Evolutionary conservation across 2,797 vertebrate species (phyloP).

Genomic region (Avahi laniger): DNA sequence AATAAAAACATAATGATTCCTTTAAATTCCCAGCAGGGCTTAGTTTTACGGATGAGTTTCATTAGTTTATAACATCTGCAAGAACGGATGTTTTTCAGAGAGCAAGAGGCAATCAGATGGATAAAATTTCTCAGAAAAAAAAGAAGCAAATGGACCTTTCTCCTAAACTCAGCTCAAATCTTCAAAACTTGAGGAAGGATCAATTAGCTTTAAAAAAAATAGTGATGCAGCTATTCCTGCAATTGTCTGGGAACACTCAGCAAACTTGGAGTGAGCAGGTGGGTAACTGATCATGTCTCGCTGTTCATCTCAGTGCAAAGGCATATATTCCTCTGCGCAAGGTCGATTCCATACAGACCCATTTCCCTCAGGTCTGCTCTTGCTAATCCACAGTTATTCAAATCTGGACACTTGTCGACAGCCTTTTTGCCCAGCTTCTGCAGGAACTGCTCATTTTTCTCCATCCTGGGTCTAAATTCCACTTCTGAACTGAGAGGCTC

Average conservation of each 20-base stretch:
- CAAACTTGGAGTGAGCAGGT: background rate
- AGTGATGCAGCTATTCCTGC: background rate
- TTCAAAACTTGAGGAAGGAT: background rate
- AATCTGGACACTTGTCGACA: conserved; percentile 83
- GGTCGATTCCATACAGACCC: conserved; percentile 81
- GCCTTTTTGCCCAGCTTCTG: conserved; percentile 88
- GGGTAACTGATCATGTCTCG: background rate
- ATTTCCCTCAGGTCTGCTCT: conserved; percentile 87
- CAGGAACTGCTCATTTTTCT: conserved; percentile 87
- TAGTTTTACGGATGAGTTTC: background rate
- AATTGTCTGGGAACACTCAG: background rate
- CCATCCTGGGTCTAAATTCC: conserved; percentile 79
- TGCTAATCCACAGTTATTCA: conserved; percentile 89
- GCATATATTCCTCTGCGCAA: accelerated
- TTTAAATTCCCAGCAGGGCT: background rate
- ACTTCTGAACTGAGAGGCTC: conserved; percentile 70
- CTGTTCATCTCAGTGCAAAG: background rate
- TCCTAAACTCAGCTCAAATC: conserved; percentile 17
- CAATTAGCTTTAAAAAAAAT: background rate
- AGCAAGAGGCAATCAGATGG: background rate
- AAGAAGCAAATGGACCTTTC: background rate
- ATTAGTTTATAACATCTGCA: background rate
- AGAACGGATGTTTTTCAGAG: background rate
- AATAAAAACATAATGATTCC: background rate
- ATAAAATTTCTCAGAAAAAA: background rate